A percentile compares a stretch with the other conserved stretches of the same genome.
Conservation (phyloP, 2,113 vertebrate genomes). For the Anguilla japonica region DNA sequence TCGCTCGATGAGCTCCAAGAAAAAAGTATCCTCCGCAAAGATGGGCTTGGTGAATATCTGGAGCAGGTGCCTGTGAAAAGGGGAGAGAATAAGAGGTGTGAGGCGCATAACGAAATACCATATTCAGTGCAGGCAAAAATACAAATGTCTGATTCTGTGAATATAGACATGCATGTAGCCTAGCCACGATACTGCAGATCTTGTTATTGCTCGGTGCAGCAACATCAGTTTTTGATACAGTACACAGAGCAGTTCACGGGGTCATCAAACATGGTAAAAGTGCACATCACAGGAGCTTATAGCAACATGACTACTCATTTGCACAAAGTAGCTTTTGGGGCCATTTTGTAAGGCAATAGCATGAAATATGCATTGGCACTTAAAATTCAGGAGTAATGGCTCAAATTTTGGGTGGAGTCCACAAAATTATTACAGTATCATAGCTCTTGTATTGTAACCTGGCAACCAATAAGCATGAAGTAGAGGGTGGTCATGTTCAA, state of each 20-base stretch:
- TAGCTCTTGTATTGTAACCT: not conserved
- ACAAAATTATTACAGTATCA: not conserved
- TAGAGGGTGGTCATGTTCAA: not conserved
- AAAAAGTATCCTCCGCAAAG: slow-evolving; percentile 88
- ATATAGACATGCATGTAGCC: not conserved
- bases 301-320: not conserved
- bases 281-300: not conserved
- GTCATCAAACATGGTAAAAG: not conserved
- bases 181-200: not conserved
- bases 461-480: not conserved
- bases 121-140: not conserved
- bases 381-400: not conserved
- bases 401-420: not conserved
- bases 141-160: not conserved
- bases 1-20: slow-evolving; percentile 91
- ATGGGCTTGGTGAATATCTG: slow-evolving; percentile 91
- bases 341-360: not conserved
- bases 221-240: no score
- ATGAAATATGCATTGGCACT: not conserved
- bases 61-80: slow-evolving; percentile 72
- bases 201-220: not conserved
- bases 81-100: not conserved
- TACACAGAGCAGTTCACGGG: no score
- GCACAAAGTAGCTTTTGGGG: not conserved
- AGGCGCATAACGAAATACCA: not conserved